These are phyloP conservation scores for Ditula angustiorana DNA, from an alignment of 2,888 invertebrate species.

Conservation along the genomic window DNA sequence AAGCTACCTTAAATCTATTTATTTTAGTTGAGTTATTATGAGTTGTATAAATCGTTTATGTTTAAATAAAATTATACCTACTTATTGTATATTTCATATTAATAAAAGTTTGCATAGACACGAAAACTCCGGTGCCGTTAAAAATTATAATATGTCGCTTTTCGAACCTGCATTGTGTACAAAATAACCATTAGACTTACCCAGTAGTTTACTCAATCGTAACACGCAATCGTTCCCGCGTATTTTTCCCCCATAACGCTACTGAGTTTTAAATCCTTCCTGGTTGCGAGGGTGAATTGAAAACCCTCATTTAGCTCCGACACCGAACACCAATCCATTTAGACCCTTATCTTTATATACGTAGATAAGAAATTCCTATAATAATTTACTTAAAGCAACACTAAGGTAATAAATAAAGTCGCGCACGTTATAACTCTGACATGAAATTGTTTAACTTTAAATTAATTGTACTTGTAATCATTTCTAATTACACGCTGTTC, in stretches of 20 bases:
- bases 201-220: constrained; percentile 12
- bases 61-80: too few relatives aligned
- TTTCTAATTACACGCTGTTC: constrained; percentile 12
- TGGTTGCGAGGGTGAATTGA: constrained; percentile 34
- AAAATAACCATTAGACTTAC: constrained; percentile 33
- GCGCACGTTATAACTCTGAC: constrained; percentile 19
- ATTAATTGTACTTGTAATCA: constrained; percentile 25
- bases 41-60: too few relatives aligned
- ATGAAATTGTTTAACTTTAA: constrained; percentile 24
- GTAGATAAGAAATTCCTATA: constrained; percentile 45
- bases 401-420: constrained; percentile 11
- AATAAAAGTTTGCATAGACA: background rate
- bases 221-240: constrained; percentile 21
- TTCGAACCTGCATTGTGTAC: constrained; percentile 15
- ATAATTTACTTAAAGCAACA: constrained; percentile 46
- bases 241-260: constrained; percentile 17
- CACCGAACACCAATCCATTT: constrained; percentile 46
- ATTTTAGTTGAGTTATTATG: too few relatives aligned
- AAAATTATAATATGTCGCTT: constrained; percentile 18
- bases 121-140: background rate
- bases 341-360: constrained; percentile 46
- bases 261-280: constrained; percentile 32
- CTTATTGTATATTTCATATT: background rate
- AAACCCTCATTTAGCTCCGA: constrained; percentile 33
- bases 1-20: too few relatives aligned